phyloP scores from a whole-genome alignment of 2,797 vertebrate genomes.

The Rachycentron canadum region DNA sequence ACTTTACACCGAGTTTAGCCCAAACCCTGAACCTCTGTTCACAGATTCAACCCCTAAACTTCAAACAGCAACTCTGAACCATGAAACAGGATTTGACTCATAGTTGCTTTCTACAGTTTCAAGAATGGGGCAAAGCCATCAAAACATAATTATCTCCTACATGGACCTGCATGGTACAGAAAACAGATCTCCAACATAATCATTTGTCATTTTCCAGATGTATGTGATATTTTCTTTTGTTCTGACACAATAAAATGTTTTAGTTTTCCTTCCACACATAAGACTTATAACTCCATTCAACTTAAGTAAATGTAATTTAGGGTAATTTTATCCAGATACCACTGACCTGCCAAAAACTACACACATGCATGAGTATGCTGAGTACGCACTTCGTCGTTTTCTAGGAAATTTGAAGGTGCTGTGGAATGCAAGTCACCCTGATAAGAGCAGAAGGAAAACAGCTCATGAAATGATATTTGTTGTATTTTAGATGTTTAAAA shows the following conservation, averaged over 20 bases:
- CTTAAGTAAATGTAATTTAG: conserved; percentile 36
- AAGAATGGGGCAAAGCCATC: conserved; percentile 12
- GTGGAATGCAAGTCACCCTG: conserved; percentile 11
- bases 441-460: conserved; percentile 35
- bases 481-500: conserved; percentile 2
- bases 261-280: conserved; percentile 14
- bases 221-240: conserved; percentile 7
- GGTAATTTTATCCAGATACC: conserved; percentile 41
- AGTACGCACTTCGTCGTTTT: conserved; percentile 5
- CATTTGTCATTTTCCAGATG: conserved; percentile 27
- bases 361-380: conserved; percentile 26
- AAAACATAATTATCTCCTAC: conserved; percentile 20
- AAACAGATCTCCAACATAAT: conserved; percentile 3
- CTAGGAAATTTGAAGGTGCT: not conserved
- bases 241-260: conserved; percentile 18
- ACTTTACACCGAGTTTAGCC: conserved; percentile 33
- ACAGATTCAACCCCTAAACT: conserved; percentile 2
- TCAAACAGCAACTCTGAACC: conserved; percentile 18
- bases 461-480: not conserved
- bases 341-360: conserved; percentile 27
- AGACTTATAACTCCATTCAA: conserved; percentile 30
- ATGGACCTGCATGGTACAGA: conserved; percentile 12
- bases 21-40: conserved; percentile 43
- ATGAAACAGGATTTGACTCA: conserved; percentile 24
- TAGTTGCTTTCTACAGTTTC: conserved; percentile 22